Percentiles rank a stretch among this genome's conserved stretches.
Evolutionary conservation across 2,888 invertebrate genomes (phyloP).

Genomic region (Meganola albula): DNA sequence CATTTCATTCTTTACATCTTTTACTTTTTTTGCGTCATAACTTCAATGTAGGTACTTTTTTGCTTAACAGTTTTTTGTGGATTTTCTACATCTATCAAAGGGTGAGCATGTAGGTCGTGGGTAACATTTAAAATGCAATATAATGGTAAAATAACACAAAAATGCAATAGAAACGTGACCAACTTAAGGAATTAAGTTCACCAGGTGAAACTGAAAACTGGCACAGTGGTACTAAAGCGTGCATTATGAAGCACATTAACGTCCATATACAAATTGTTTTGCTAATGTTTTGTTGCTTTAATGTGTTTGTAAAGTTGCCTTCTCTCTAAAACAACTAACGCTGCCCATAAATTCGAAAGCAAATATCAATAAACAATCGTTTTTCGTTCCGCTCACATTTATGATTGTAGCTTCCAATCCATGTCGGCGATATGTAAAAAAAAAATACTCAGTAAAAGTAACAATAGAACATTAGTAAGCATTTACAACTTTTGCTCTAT

Average conservation of each 20-base stretch:
- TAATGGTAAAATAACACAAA: slow-evolving; percentile 23
- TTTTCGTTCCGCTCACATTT: slow-evolving; percentile 28
- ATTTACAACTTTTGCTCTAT: slow-evolving; percentile 56
- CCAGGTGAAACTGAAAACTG: slow-evolving; percentile 29
- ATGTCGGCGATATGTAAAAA: slow-evolving; percentile 39
- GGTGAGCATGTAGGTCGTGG: slow-evolving; percentile 2
- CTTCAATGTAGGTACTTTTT: slow-evolving; percentile 5
- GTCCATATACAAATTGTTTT: slow-evolving; percentile 19
- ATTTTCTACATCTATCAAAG: too few relatives aligned
- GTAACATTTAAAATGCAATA: slow-evolving; percentile 22
- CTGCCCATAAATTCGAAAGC: slow-evolving; percentile 27
- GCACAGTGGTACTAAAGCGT: slow-evolving; percentile 20
- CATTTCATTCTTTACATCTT: slow-evolving; percentile 22
- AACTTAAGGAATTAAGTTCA: slow-evolving; percentile 23
- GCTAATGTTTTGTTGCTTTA: slow-evolving; percentile 17
- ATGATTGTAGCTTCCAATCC: slow-evolving; percentile 36
- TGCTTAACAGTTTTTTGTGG: too few relatives aligned
- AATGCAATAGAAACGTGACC: slow-evolving; percentile 26
- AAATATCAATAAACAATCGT: slow-evolving; percentile 30
- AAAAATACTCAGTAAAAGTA: slow-evolving; percentile 45
- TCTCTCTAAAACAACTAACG: slow-evolving; percentile 5
- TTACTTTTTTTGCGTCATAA: too few relatives aligned
- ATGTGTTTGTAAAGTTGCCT: slow-evolving; percentile 19
- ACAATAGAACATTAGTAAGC: slow-evolving; percentile 58
- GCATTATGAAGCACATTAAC: slow-evolving; percentile 23